Conservation (phyloP, 2,888 invertebrate genomes). For the Neria commutata region DNA sequence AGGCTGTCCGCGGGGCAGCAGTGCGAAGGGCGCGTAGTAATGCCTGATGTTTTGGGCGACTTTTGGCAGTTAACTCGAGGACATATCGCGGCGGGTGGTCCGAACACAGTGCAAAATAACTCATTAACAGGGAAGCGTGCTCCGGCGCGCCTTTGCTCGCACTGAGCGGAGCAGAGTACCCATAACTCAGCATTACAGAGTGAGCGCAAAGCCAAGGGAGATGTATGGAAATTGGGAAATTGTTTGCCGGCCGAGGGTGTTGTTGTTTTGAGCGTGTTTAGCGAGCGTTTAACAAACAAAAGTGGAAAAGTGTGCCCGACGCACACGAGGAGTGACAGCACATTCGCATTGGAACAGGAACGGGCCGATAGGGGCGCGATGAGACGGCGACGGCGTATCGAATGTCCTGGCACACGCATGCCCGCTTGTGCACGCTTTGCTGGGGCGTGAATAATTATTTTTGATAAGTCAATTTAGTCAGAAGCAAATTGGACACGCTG, state of each 20-base stretch:
- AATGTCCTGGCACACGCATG: slow-evolving; percentile 40
- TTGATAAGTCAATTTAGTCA: slow-evolving; percentile 38
- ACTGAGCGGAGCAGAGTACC: not conserved
- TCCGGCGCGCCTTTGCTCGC: too few species aligned
- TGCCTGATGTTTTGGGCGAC: slow-evolving; percentile 15
- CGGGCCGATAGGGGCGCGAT: not conserved
- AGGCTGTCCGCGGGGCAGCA: too few species aligned
- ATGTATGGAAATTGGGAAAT: not conserved
- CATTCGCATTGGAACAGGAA: not conserved
- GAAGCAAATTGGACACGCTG: slow-evolving; percentile 24
- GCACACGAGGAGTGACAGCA: slow-evolving; percentile 8
- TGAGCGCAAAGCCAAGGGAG: not conserved
- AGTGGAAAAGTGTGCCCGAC: slow-evolving; percentile 36
- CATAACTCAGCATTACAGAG: not conserved
- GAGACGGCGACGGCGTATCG: slow-evolving; percentile 35
- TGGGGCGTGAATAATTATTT: slow-evolving; percentile 37
- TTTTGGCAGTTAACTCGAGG: slow-evolving; percentile 41
- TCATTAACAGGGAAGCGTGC: slow-evolving; percentile 34
- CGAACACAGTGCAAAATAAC: slow-evolving; percentile 34
- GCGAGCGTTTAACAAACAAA: slow-evolving; percentile 31
- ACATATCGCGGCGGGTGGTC: slow-evolving; percentile 32
- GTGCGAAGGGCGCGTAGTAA: not conserved
- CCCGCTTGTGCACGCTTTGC: slow-evolving; percentile 13
- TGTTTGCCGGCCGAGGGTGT: slow-evolving; percentile 16
- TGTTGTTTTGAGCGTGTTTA: slow-evolving; percentile 24